These are phyloP conservation scores for Leptatherina wallacei DNA, from an alignment of 2,797 vertebrate species.

Conservation along the genomic window DNA sequence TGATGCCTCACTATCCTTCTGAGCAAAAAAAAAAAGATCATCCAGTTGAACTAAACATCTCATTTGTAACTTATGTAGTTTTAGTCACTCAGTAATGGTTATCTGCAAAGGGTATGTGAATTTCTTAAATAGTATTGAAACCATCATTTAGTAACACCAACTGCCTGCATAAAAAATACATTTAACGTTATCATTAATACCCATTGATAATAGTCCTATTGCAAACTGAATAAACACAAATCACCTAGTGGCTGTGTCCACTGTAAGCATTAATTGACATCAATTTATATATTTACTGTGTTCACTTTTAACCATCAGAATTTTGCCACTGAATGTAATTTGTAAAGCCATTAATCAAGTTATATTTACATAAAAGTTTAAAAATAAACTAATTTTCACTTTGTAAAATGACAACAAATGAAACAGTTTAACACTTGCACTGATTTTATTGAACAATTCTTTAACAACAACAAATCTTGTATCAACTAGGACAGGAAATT, in stretches of 20 bases:
- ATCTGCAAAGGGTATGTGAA: neutral
- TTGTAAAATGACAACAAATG: neutral
- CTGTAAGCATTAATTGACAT: neutral
- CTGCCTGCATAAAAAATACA: neutral
- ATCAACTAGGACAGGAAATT: conserved; percentile 25
- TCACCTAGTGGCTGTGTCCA: neutral
- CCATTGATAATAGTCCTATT: neutral
- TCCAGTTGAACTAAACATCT: neutral
- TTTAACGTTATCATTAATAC: neutral
- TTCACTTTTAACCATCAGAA: neutral
- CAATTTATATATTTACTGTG: neutral
- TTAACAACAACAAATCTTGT: conserved; percentile 33
- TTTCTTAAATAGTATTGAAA: neutral
- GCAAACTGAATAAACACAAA: neutral
- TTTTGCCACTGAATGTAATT: neutral
- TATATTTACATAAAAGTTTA: neutral
- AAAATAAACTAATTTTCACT: neutral
- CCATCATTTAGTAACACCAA: neutral
- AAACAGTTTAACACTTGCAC: conserved; percentile 9
- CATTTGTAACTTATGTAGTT: neutral
- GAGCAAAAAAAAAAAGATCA: neutral
- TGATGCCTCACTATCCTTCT: neutral
- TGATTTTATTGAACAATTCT: conserved; percentile 58
- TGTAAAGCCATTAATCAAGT: neutral
- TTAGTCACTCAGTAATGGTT: neutral